A percentile compares a stretch with the other conserved stretches of the same genome.
These are phyloP conservation scores for Amyelois transitella DNA, from an alignment of 1,140 invertebrate species.

Conservation along the genomic window DNA sequence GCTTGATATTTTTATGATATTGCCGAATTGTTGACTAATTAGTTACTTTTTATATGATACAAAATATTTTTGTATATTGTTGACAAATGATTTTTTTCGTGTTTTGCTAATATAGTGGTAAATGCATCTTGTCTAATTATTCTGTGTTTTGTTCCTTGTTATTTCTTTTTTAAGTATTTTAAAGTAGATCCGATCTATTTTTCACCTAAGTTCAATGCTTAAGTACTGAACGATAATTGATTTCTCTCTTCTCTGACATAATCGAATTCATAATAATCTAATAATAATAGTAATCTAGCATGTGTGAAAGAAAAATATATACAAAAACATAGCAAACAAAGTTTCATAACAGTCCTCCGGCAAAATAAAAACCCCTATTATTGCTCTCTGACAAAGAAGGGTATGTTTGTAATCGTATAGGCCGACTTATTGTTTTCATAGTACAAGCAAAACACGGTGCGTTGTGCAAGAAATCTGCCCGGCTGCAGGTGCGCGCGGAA, in stretches of 20 bases:
- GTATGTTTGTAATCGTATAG: background rate
- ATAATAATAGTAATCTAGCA: background rate
- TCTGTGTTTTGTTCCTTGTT: no score
- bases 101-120: no score
- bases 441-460: slow-evolving; percentile 13
- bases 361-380: background rate
- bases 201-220: no score
- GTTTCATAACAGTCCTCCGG: background rate
- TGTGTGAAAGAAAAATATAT: background rate
- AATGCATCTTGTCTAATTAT: no score
- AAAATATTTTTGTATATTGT: background rate
- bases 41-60: background rate
- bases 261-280: background rate
- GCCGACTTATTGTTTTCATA: background rate
- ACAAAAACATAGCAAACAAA: background rate
- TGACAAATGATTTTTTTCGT: no score
- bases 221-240: no score
- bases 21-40: background rate
- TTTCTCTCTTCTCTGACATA: background rate
- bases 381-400: background rate
- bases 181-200: no score
- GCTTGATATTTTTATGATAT: background rate
- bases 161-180: no score
- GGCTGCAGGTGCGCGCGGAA: slow-evolving; percentile 30
- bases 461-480: slow-evolving; percentile 17